Evolutionary conservation across 1,140 invertebrate genomes (phyloP).

Genomic region (Heliconius eleuchia): DNA sequence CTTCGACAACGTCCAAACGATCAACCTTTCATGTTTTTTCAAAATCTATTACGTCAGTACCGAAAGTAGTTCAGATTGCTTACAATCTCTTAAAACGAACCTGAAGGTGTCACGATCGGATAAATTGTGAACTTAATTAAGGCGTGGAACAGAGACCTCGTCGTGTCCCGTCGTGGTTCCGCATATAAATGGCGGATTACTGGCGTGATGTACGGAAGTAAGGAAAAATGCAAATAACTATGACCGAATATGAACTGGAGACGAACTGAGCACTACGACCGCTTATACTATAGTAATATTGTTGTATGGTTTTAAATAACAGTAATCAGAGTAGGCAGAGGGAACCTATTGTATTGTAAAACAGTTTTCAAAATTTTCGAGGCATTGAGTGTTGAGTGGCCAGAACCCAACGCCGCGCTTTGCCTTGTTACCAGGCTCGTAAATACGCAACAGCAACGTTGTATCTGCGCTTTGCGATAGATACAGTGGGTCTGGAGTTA

Average conservation of each 20-base stretch:
- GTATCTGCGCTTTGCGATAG: no score
- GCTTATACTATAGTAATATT: neutral
- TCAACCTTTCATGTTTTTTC: neutral
- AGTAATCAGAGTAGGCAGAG: no score
- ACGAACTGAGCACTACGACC: neutral
- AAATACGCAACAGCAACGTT: no score
- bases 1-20: neutral
- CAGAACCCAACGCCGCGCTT: no score
- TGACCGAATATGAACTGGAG: slow-evolving; percentile 13
- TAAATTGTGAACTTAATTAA: slow-evolving; percentile 21
- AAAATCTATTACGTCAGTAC: neutral
- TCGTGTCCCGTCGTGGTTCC: slow-evolving; percentile 16
- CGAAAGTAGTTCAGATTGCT: neutral
- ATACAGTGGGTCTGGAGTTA: no score
- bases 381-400: no score
- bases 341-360: no score
- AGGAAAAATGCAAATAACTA: slow-evolving; percentile 20
- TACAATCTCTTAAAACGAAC: neutral
- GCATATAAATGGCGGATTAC: slow-evolving; percentile 27
- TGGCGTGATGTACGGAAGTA: slow-evolving; percentile 9
- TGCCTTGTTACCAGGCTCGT: no score
- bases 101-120: slow-evolving; percentile 13
- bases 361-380: no score
- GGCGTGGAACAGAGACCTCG: slow-evolving; percentile 16
- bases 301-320: no score